phyloP scores from a whole-genome alignment of 1,140 invertebrate genomes.

The Potamilus streckersoni region DNA sequence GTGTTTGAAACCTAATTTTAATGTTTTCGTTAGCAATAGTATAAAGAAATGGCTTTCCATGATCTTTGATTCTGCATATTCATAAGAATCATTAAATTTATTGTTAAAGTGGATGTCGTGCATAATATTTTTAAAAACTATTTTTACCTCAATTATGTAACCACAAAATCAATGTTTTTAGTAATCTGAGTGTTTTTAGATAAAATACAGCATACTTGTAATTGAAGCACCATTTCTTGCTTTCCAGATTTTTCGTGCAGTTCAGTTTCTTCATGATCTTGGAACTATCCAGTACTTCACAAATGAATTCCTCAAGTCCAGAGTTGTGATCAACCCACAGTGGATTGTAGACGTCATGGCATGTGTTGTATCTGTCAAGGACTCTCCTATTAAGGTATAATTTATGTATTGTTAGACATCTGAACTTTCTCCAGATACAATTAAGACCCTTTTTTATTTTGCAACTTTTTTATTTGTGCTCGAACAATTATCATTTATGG shows the following conservation, averaged over 20 bases:
- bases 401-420: not conserved
- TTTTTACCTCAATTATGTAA: not conserved
- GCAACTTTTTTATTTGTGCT: too few relatives aligned
- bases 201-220: not conserved
- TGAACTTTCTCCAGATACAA: not conserved
- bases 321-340: constrained; percentile 66
- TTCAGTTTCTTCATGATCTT: constrained; percentile 66
- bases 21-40: too few relatives aligned
- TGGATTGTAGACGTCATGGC: constrained; percentile 68
- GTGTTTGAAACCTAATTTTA: too few relatives aligned
- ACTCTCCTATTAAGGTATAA: constrained; percentile 53
- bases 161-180: too few relatives aligned
- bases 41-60: too few relatives aligned
- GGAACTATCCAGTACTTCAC: constrained; percentile 65
- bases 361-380: constrained; percentile 61
- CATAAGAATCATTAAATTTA: too few relatives aligned
- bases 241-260: constrained; percentile 52
- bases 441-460: too few relatives aligned
- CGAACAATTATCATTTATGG: too few relatives aligned
- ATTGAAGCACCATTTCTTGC: not conserved
- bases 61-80: too few relatives aligned
- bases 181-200: not conserved
- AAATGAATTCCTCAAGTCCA: constrained; percentile 55
- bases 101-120: too few relatives aligned
- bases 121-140: not conserved